Evolutionary conservation across 2,888 invertebrate species (phyloP).

Genomic region (Heliconius charithonia): DNA sequence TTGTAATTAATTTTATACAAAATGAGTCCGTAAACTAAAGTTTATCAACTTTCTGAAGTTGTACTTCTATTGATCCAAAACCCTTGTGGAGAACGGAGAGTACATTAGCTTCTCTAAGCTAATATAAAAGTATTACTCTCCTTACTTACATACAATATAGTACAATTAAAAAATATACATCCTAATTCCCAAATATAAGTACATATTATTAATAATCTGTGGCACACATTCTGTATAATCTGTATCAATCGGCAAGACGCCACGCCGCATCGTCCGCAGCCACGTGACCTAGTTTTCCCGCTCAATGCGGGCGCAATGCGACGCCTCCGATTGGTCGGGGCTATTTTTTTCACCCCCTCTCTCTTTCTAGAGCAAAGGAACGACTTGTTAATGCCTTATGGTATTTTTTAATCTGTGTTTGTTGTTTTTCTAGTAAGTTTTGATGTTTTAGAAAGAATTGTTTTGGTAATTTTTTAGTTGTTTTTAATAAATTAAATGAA

Average conservation of each 20-base stretch:
- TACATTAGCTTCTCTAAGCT: no score
- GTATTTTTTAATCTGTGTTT: constrained; percentile 20
- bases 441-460: background rate
- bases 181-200: background rate
- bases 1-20: no score
- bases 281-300: constrained; percentile 57
- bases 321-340: constrained; percentile 50
- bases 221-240: constrained; percentile 25
- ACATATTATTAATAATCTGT: constrained; percentile 15
- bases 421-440: background rate
- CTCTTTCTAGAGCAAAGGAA: constrained; percentile 16
- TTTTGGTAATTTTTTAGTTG: background rate
- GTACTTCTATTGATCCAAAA: no score
- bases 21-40: no score
- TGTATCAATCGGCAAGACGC: constrained; percentile 34
- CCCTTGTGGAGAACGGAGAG: no score
- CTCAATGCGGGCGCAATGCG: constrained; percentile 57
- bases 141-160: no score
- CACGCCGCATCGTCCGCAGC: constrained; percentile 49
- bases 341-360: constrained; percentile 34
- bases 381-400: constrained; percentile 16
- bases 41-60: no score
- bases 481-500: no score
- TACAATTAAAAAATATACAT: no score
- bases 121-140: no score